These are phyloP conservation scores for Bucorvus abyssinicus DNA, from an alignment of 2,797 vertebrate genomes.

Conservation along the genomic window DNA sequence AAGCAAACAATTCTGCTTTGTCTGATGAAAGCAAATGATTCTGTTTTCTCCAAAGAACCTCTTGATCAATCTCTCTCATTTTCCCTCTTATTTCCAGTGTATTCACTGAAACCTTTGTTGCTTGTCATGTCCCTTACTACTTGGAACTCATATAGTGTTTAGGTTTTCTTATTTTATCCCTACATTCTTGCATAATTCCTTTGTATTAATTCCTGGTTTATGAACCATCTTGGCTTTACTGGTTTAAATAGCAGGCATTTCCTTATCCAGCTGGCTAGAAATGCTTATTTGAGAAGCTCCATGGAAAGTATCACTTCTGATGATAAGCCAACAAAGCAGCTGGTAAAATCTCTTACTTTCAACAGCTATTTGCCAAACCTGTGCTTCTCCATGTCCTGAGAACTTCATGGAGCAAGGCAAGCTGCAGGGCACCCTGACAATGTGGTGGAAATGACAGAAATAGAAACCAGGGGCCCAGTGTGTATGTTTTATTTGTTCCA, in stretches of 20 bases:
- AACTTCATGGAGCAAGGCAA: neutral
- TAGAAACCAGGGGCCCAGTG: fast-evolving
- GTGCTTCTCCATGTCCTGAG: neutral
- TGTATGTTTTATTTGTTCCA: fast-evolving
- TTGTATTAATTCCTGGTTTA: neutral
- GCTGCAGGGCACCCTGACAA: neutral
- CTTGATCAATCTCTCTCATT: neutral
- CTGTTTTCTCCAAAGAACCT: neutral
- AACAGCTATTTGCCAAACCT: neutral
- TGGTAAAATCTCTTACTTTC: neutral
- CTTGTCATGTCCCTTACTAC: neutral
- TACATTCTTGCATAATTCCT: neutral
- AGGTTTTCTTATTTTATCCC: neutral
- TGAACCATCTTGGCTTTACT: neutral
- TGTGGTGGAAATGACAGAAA: neutral
- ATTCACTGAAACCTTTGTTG: neutral
- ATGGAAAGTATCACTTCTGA: neutral
- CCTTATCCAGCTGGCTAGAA: neutral
- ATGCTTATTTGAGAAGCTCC: neutral
- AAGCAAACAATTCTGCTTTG: neutral
- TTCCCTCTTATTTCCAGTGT: neutral
- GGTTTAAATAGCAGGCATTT: neutral
- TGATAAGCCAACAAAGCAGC: neutral
- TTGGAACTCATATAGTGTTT: neutral
- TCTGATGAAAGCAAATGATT: neutral